A percentile compares a stretch with the other conserved stretches of the same genome.
These are phyloP conservation scores for Drosophila vallismaia DNA, from an alignment of 2,888 invertebrate species.

Conservation along the genomic window DNA sequence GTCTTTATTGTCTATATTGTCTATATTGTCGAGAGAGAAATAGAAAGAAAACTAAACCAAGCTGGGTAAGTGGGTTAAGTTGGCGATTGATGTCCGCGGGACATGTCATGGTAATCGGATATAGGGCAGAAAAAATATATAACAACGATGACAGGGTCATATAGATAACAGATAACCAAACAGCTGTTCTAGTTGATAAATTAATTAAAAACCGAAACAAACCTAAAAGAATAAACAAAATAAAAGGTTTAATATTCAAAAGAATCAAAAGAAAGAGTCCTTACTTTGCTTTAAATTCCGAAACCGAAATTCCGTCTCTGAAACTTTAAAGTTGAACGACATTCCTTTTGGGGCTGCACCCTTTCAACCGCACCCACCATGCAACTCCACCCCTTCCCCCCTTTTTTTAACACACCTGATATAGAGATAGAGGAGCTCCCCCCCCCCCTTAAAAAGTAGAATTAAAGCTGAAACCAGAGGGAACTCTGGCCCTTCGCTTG, in stretches of 20 bases:
- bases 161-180: constrained; percentile 8
- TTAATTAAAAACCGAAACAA: not conserved
- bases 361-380: constrained; percentile 13
- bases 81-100: constrained; percentile 48
- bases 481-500: constrained; percentile 31
- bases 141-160: constrained; percentile 18
- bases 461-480: constrained; percentile 34
- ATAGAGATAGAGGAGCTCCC: constrained; percentile 13
- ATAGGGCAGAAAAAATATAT: constrained; percentile 34
- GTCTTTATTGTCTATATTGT: too few relatives aligned
- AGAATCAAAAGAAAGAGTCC: too few relatives aligned
- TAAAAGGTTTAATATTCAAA: too few relatives aligned
- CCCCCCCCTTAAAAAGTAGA: constrained; percentile 21
- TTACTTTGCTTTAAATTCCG: not conserved
- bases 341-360: constrained; percentile 22
- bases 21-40: not conserved
- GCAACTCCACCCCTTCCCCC: not conserved
- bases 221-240: too few relatives aligned
- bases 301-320: too few relatives aligned
- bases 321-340: constrained; percentile 23
- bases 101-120: constrained; percentile 44
- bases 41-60: constrained; percentile 4
- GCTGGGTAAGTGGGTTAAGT: constrained; percentile 58
- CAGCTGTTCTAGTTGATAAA: not conserved
- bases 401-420: constrained; percentile 39